Evolutionary conservation across 2,113 vertebrate genomes (phyloP), one percentile per base, ranked within the genome.

Genomic region (Peromyscus leucopus): DNA sequence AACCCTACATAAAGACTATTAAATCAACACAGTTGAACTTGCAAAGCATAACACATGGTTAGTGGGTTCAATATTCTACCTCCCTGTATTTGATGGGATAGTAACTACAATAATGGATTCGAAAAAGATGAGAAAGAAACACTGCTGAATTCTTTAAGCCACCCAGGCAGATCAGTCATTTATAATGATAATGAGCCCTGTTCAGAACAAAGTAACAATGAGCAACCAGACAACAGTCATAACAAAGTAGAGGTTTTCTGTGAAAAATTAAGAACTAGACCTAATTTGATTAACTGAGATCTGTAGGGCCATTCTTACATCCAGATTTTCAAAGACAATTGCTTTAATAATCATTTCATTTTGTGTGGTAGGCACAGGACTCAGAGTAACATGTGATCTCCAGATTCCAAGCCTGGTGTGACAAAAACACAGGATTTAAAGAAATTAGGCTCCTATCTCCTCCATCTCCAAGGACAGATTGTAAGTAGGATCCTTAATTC

Each of bases 21-120:
- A 98, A 11, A 51, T 48, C 95, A 98, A 19, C 67, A 86, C 26
- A 91, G 39, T 86, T 85, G 69, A 86, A 86, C 96, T 96, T 93
- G 55, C 78, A 84, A 22, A 80, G 26, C 57, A 89, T 67, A 79
- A 59, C 79, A 48, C 15, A 79, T 63, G 42, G 24, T 91, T 95
- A 83, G 83, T 59, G 26, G n/a, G 24, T 33, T 55, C 87, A 10
- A 89, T 88, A 2, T 78, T 93, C 46, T 75, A n/a, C 28, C 8
- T 96, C 39, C 7, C n/a, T 87, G 36, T 92, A 63, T 79, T 96
- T 88, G 65, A 67, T 76, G 46, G 85, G 92, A 95, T 55, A 83
- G 24, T 63, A 90, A 88, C 67, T 67, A 13, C 67, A 79, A 61
- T 69, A 95, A 97, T 88, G 36, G 8, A 59, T 31, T 39, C 39